A percentile compares a stretch with the other conserved stretches of the same genome.
phyloP scores from a whole-genome alignment of 2,888 invertebrate genomes.

The Apocheima hispidaria region DNA sequence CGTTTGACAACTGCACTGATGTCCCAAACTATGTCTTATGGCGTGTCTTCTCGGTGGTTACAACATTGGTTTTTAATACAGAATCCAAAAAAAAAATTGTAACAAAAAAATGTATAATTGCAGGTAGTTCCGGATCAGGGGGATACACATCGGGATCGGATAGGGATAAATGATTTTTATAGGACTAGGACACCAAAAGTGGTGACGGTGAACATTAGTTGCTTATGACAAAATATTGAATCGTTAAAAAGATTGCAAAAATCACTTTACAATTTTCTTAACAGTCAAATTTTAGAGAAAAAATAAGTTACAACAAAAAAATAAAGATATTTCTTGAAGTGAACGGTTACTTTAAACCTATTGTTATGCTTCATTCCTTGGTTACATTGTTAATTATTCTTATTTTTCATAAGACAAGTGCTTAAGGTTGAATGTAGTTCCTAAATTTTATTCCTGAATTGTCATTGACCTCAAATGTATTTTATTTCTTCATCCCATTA shows the following conservation, averaged over 20 bases:
- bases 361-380: background rate
- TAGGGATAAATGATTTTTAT: slow-evolving; percentile 74
- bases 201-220: slow-evolving; percentile 46
- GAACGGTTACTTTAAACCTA: background rate
- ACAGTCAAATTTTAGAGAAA: background rate
- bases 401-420: background rate
- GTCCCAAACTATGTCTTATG: background rate
- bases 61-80: background rate
- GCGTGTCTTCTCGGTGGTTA: background rate
- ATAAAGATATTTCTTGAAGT: background rate
- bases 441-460: background rate
- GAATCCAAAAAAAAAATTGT: background rate
- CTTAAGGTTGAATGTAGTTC: background rate
- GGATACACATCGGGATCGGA: slow-evolving; percentile 87
- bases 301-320: background rate
- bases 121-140: slow-evolving; percentile 87
- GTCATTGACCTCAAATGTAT: background rate
- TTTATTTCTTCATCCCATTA: background rate
- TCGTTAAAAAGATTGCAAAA: too few species aligned
- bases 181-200: slow-evolving; percentile 53
- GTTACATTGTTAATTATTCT: background rate
- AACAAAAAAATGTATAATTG: slow-evolving; percentile 47
- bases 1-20: background rate
- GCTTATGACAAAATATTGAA: slow-evolving; percentile 43
- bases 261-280: too few species aligned